phyloP scores from a whole-genome alignment of 2,888 invertebrate genomes.

The Xanthia togata region DNA sequence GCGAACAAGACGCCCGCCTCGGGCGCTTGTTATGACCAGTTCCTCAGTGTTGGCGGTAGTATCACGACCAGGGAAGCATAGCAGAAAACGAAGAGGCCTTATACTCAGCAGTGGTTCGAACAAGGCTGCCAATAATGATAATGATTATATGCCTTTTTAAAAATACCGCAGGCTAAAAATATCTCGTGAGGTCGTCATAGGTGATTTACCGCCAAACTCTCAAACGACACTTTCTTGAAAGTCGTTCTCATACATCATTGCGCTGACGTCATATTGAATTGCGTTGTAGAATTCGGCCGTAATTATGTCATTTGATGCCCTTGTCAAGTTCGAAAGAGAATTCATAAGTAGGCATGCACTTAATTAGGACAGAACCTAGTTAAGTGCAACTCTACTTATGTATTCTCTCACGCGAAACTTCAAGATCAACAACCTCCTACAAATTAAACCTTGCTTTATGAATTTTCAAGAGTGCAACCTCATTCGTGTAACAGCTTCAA shows the following conservation, averaged over 20 bases:
- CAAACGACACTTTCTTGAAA: neutral
- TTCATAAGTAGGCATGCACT: no score
- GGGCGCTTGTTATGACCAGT: no score
- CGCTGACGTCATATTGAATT: neutral
- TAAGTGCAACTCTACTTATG: neutral
- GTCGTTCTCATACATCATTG: neutral
- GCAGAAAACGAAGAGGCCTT: no score
- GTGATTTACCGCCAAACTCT: no score
- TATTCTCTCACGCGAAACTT: neutral
- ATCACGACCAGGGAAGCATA: no score
- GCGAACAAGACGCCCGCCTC: no score
- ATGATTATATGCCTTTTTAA: no score
- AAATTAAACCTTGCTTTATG: neutral
- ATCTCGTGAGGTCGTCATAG: neutral
- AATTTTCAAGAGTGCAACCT: conserved; percentile 27
- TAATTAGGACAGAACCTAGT: neutral
- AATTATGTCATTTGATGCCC: no score
- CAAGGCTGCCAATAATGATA: no score
- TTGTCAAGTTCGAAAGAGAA: no score
- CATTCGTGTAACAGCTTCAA: conserved; percentile 37
- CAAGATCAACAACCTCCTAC: conserved; percentile 8
- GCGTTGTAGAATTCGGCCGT: neutral
- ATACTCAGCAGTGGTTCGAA: no score
- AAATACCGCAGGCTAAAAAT: neutral
- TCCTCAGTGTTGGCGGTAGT: neutral